phyloP scores from a whole-genome alignment of 2,888 invertebrate species.

The Scaptomyza reducta region DNA sequence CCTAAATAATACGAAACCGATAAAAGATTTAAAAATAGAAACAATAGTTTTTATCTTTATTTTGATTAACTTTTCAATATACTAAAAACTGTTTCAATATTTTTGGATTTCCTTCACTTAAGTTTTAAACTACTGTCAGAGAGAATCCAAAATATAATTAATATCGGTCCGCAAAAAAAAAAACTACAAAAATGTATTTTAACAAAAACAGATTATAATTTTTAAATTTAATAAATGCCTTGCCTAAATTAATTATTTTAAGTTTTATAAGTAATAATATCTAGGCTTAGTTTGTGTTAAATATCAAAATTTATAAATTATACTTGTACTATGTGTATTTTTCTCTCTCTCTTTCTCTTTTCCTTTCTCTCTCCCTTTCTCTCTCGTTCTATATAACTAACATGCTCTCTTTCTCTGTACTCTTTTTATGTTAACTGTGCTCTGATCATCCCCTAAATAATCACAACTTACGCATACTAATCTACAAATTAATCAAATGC shows the following conservation, averaged over 20 bases:
- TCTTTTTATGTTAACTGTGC: constrained; percentile 53
- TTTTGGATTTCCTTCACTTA: no score
- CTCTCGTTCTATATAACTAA: constrained; percentile 50
- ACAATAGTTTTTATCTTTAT: no score
- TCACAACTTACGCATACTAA: constrained; percentile 28
- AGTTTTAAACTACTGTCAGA: no score
- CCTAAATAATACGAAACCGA: background rate
- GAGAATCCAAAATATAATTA: no score
- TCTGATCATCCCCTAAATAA: constrained; percentile 48
- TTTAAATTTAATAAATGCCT: background rate
- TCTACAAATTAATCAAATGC: constrained; percentile 32
- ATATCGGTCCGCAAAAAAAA: no score
- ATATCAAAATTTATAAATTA: constrained; percentile 75
- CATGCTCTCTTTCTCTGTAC: constrained; percentile 38
- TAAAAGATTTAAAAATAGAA: no score
- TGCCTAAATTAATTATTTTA: background rate
- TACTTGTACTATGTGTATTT: constrained; percentile 83
- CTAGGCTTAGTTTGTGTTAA: constrained; percentile 26
- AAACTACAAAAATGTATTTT: no score
- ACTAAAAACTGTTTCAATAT: no score
- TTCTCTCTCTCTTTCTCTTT: constrained; percentile 49
- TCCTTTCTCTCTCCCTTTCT: constrained; percentile 25
- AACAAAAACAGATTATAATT: background rate
- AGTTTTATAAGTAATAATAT: constrained; percentile 5
- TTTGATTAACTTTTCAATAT: no score